Evolutionary conservation across 1,140 invertebrate genomes (phyloP).

Genomic region (Cataglyphis hispanica): DNA sequence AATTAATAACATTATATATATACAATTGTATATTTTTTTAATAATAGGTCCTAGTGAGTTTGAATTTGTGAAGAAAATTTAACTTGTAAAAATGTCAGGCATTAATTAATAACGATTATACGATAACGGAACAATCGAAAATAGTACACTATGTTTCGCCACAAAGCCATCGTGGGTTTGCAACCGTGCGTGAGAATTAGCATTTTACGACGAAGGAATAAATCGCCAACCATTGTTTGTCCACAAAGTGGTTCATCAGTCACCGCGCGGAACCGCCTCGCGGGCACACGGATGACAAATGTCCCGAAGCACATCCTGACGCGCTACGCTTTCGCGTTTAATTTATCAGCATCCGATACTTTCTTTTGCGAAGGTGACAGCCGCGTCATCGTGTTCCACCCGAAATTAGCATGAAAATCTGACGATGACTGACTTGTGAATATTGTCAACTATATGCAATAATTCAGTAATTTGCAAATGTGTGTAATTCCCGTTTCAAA

Average conservation of each 20-base stretch:
- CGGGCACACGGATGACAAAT: constrained; percentile 45
- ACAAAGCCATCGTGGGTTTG: constrained; percentile 14
- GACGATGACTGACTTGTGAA: constrained; percentile 4
- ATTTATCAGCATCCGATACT: constrained; percentile 50
- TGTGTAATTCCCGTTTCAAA: neutral
- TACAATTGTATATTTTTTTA: neutral
- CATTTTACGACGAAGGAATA: constrained; percentile 53
- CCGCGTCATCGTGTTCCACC: constrained; percentile 5
- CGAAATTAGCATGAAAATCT: constrained; percentile 30
- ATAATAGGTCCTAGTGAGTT: too few relatives aligned
- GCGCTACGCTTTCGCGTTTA: constrained; percentile 51
- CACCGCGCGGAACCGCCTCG: constrained; percentile 38
- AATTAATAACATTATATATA: neutral
- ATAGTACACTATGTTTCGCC: neutral
- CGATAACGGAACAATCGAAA: constrained; percentile 9
- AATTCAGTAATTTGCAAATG: neutral
- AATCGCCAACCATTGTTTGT: constrained; percentile 46
- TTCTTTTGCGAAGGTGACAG: constrained; percentile 33
- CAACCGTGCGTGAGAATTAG: constrained; percentile 33
- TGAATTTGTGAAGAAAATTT: neutral
- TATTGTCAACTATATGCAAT: neutral
- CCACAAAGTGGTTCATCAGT: constrained; percentile 59
- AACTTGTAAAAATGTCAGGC: neutral
- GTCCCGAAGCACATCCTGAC: constrained; percentile 26
- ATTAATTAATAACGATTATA: constrained; percentile 28